Evolutionary conservation across 1,140 invertebrate species (phyloP).

Genomic region (Ceratosolen fusciceps): DNA sequence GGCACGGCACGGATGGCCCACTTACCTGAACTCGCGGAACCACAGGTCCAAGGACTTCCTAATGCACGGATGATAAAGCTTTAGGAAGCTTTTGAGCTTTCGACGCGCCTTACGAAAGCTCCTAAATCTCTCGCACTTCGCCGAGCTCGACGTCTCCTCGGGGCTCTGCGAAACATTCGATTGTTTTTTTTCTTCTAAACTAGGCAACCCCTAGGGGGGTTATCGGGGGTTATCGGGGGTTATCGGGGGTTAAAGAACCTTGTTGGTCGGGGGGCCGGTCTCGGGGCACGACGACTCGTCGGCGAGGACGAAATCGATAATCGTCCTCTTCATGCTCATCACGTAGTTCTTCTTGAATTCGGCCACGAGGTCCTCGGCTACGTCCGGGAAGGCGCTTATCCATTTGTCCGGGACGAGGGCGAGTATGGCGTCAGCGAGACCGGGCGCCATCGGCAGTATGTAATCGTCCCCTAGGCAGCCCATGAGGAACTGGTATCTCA

Average conservation of each 20-base stretch:
- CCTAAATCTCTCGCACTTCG: constrained; percentile 38
- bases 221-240: no score
- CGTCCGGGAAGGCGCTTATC: constrained; percentile 75
- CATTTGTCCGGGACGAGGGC: constrained; percentile 64
- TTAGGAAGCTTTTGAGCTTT: constrained; percentile 76
- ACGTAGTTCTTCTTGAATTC: constrained; percentile 86
- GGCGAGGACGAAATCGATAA: constrained; percentile 89
- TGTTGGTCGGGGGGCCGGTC: no score
- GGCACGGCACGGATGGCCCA: no score
- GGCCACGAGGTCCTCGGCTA: constrained; percentile 73
- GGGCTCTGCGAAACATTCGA: constrained; percentile 16
- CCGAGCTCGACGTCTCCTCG: not conserved
- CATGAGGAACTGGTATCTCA: constrained; percentile 90
- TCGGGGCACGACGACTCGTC: constrained; percentile 72
- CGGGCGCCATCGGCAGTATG: constrained; percentile 81
- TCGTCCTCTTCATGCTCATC: constrained; percentile 88
- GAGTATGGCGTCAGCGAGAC: constrained; percentile 73
- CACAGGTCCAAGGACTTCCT: constrained; percentile 86
- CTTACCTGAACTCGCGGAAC: constrained; percentile 82
- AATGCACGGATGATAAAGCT: constrained; percentile 87
- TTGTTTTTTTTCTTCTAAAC: no score
- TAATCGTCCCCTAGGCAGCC: constrained; percentile 90
- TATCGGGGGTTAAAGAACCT: no score
- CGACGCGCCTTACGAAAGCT: constrained; percentile 55
- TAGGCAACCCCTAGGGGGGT: no score